phyloP scores from a whole-genome alignment of 2,797 vertebrate species.

The Dendrocincla fuliginosa region DNA sequence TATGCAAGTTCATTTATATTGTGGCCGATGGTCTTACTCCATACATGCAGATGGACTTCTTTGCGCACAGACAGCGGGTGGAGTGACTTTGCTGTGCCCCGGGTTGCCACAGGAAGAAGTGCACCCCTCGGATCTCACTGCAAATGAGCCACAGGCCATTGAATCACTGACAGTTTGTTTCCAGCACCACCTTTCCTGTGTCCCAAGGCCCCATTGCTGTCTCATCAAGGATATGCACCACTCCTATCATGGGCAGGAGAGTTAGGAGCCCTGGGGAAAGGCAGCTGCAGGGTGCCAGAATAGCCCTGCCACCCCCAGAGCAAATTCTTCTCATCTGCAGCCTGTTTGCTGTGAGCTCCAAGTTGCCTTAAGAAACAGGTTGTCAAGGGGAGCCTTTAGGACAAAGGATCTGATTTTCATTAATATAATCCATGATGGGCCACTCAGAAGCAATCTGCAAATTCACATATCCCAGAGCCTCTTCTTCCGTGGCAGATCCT shows the following conservation, averaged over 20 bases:
- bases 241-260: background rate
- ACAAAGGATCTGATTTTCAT: background rate
- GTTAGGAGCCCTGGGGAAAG: background rate
- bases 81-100: background rate
- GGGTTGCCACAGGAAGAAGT: background rate
- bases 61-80: background rate
- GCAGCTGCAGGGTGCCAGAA: background rate
- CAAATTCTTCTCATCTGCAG: background rate
- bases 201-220: background rate
- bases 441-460: background rate
- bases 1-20: background rate
- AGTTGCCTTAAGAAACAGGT: background rate
- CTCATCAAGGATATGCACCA: background rate
- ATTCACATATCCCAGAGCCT: background rate
- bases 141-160: background rate
- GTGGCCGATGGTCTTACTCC: background rate
- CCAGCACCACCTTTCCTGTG: background rate
- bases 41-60: background rate
- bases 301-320: background rate
- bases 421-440: background rate
- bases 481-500: background rate
- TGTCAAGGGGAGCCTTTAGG: background rate
- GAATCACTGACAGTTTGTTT: background rate
- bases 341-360: background rate
- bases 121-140: accelerated